Conservation (phyloP, 2,888 invertebrate genomes). For the Helobdella robusta region DNA sequence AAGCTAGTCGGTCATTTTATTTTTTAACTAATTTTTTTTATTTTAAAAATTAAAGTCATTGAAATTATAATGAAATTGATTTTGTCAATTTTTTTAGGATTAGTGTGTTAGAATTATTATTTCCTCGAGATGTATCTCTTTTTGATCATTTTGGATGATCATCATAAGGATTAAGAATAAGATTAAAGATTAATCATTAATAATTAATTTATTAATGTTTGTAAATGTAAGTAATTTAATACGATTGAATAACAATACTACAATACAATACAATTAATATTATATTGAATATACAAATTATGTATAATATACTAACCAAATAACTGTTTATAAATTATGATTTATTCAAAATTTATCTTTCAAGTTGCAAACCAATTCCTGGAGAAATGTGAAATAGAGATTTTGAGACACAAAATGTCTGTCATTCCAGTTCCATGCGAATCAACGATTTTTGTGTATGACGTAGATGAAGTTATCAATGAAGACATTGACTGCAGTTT, state of each 20-base stretch:
- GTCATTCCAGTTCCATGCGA: background rate
- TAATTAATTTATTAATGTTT: too few relatives aligned
- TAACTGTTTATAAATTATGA: too few relatives aligned
- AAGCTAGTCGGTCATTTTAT: too few relatives aligned
- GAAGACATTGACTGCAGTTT: constrained; percentile 6
- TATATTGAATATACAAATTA: too few relatives aligned
- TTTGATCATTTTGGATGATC: background rate
- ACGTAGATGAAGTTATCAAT: background rate
- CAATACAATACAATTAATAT: too few relatives aligned
- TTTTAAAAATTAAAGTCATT: background rate
- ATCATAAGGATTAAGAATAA: too few relatives aligned
- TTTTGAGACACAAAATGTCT: constrained; percentile 7
- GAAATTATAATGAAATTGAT: background rate
- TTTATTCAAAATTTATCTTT: too few relatives aligned
- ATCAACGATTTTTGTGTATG: constrained; percentile 9
- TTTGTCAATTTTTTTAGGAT: background rate
- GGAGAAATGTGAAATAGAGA: background rate
- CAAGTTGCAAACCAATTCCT: background rate
- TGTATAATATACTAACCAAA: too few relatives aligned
- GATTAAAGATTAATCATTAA: too few relatives aligned
- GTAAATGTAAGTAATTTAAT: too few relatives aligned
- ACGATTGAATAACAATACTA: too few relatives aligned
- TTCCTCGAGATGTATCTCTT: background rate
- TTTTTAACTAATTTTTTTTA: too few relatives aligned
- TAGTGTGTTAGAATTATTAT: background rate